phyloP scores from a whole-genome alignment of 2,888 invertebrate genomes.

The Nephrotoma flavescens region DNA sequence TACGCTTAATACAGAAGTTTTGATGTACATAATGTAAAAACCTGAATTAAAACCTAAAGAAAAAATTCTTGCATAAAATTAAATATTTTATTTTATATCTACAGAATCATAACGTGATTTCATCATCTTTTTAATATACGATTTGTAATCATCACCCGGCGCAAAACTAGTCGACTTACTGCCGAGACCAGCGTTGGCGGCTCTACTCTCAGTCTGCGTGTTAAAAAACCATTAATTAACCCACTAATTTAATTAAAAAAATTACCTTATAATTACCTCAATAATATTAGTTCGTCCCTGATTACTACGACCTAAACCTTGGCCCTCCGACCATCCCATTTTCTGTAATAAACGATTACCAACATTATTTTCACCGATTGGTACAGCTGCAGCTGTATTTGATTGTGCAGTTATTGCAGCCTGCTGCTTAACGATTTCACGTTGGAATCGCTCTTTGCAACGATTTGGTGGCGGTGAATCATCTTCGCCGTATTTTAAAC shows the following conservation, averaged over 20 bases:
- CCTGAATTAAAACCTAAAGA: neutral
- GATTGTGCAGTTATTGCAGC: conserved; percentile 25
- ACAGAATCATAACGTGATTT: conserved; percentile 31
- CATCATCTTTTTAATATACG: conserved; percentile 34
- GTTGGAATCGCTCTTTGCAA: conserved; percentile 56
- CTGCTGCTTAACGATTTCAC: conserved; percentile 34
- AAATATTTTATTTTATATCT: conserved; percentile 16
- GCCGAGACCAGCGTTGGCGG: conserved; percentile 72
- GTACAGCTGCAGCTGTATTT: conserved; percentile 25
- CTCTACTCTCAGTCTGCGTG: conserved; percentile 32
- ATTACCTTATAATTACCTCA: conserved; percentile 47
- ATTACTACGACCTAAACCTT: conserved; percentile 84
- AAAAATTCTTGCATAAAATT: neutral
- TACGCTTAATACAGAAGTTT: neutral
- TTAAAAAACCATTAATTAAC: neutral
- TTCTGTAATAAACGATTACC: conserved; percentile 91
- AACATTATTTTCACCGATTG: conserved; percentile 73
- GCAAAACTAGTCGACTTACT: conserved; percentile 38
- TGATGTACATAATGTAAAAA: neutral
- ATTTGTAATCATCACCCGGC: conserved; percentile 31
- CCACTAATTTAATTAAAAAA: too few species aligned
- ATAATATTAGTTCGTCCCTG: conserved; percentile 90
- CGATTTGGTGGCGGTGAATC: conserved; percentile 61
- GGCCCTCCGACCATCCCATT: conserved; percentile 99
- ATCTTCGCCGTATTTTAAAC: conserved; percentile 84